Base-by-base conservation (phyloP, 2,888 invertebrate genomes). In the Monopis laevigella region DNA sequence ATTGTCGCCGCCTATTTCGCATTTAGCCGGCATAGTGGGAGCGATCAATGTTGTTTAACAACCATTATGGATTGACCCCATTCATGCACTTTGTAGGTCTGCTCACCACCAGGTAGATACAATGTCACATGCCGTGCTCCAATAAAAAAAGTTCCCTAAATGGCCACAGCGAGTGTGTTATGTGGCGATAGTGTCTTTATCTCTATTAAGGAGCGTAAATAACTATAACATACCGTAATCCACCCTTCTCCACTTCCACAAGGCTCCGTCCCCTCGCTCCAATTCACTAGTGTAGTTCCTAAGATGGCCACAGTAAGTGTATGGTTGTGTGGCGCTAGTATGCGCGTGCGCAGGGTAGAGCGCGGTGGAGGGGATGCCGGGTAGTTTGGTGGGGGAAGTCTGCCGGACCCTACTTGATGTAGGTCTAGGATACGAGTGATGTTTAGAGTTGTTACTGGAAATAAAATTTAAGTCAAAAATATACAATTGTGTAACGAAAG, bases 221-320 rank as follows among this genome's bases (percentile, higher is more conserved):
- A 5, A 28, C 14, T 30, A 30, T 13, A 8, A 35, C 45, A 45
- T 43, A 85, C 84, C 77, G 84, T 82, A 42, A 85, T 72, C 65
- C 82, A 73, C 1, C 81, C 82, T 29, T 60, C 65, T 0, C 77
- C 75, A 45, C 84, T 84, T 0, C 73, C 75, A 56, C 51, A 51
- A 0, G 41, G 45, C 8, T 41, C 39, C 2, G 35, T 56, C 46
- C 2, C 44, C 43, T 4, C 16, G 40, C 40, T 39, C 16, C 19
- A 41, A 10, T 49, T 49, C 3, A 57, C 67, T 2, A 66, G 56
- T 1, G 53, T 52, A 1, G 71, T 59, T 11, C 51, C 45, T 1
- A 57, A 54, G 39, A 72, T 58, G 0, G 71, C 62, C 2, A 65
- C 53, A 0, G 67, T 53, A 10, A 77, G 53, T 11, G 73, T 74